These are phyloP conservation scores for Crotalus viridis DNA, from an alignment of 2,113 vertebrate genomes.

Conservation along the genomic window DNA sequence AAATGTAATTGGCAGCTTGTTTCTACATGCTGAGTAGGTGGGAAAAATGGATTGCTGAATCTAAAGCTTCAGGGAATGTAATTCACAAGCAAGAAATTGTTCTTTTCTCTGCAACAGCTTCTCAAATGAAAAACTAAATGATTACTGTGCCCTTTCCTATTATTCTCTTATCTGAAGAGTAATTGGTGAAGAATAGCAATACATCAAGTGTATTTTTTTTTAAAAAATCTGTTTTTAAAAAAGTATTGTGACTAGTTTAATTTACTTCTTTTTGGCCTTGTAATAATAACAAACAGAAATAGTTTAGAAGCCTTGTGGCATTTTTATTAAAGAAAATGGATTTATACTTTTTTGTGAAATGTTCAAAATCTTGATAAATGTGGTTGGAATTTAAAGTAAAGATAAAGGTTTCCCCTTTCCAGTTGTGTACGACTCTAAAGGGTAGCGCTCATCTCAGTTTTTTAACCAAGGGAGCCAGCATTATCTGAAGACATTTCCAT, in stretches of 20 bases:
- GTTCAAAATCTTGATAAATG: not conserved
- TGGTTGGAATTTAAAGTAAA: not conserved
- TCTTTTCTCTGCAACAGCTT: not conserved
- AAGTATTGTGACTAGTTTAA: not conserved
- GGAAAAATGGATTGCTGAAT: constrained; percentile 48
- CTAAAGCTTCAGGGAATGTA: constrained; percentile 55
- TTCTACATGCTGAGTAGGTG: constrained; percentile 50
- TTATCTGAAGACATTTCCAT: not conserved
- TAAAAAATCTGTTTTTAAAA: not conserved
- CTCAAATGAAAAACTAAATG: constrained; percentile 23
- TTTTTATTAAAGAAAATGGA: not conserved
- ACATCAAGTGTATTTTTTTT: not conserved
- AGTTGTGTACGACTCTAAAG: not conserved
- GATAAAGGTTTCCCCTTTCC: not conserved
- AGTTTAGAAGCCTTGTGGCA: not conserved
- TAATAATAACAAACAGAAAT: not conserved
- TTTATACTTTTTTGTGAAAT: not conserved
- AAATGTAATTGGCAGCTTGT: constrained; percentile 56
- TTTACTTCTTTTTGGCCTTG: not conserved
- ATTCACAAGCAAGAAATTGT: constrained; percentile 48
- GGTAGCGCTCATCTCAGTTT: not conserved
- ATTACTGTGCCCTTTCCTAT: not conserved
- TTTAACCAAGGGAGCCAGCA: not conserved
- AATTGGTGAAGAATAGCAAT: not conserved
- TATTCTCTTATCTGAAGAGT: constrained; percentile 19